phyloP scores from a whole-genome alignment of 1,140 invertebrate species.

The Sminthurides bifidus region DNA sequence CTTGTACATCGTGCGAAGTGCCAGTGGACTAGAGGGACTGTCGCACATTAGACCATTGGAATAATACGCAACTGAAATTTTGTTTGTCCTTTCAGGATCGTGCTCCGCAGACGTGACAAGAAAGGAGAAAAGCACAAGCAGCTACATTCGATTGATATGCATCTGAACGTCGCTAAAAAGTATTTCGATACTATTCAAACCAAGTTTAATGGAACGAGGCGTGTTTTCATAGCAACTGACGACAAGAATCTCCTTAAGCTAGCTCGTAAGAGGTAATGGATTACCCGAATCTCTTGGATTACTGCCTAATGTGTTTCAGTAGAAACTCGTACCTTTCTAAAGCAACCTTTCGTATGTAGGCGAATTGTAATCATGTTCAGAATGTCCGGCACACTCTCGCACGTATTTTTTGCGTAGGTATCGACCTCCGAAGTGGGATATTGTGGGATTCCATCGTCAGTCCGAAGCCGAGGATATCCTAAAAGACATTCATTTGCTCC shows the following conservation, averaged over 20 bases:
- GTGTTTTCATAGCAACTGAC: constrained; percentile 13
- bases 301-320: not conserved
- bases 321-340: not conserved
- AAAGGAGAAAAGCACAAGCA: constrained; percentile 9
- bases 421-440: constrained; percentile 13
- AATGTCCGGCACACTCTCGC: no score
- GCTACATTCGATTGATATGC: constrained; percentile 5
- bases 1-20: no score
- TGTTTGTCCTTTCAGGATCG: constrained; percentile 4
- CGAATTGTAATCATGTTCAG: no score
- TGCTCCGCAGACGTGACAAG: constrained; percentile 8
- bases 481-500: constrained; percentile 12
- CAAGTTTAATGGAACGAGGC: not conserved
- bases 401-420: constrained; percentile 2
- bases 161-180: constrained; percentile 11
- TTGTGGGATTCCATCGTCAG: not conserved
- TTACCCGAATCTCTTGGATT: not conserved
- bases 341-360: not conserved
- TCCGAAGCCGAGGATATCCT: constrained; percentile 11
- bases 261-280: constrained; percentile 5
- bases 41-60: not conserved
- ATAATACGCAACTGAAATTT: no score
- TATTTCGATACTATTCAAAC: constrained; percentile 10
- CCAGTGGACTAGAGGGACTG: no score
- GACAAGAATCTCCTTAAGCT: constrained; percentile 7